Evolutionary conservation across 2,888 invertebrate species (phyloP).

Genomic region (Hirudinaria manillensis): DNA sequence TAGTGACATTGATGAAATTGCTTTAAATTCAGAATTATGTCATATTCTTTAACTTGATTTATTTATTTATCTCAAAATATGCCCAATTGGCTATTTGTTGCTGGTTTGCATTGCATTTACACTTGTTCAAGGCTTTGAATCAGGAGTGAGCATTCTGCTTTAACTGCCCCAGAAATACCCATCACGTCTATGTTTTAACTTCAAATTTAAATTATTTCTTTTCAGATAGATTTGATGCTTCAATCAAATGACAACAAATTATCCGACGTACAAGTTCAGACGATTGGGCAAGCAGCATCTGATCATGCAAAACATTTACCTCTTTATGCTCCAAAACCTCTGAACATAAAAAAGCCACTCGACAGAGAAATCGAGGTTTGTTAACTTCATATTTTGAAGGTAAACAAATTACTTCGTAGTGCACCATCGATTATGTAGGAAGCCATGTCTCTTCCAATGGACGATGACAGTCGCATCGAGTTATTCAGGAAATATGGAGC

Average conservation of each 20-base stretch:
- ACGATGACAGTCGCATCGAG: slow-evolving; percentile 76
- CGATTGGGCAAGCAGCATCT: slow-evolving; percentile 76
- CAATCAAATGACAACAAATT: slow-evolving; percentile 52
- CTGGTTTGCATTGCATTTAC: too few species aligned
- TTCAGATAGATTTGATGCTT: slow-evolving; percentile 9
- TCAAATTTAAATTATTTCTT: not conserved
- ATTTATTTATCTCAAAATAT: too few species aligned
- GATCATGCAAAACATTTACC: slow-evolving; percentile 75
- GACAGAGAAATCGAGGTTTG: slow-evolving; percentile 77
- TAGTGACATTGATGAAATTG: too few species aligned
- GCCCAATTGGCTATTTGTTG: too few species aligned
- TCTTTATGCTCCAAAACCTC: slow-evolving; percentile 79
- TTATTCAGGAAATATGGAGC: slow-evolving; percentile 77
- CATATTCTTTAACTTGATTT: too few species aligned
- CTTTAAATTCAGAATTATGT: too few species aligned
- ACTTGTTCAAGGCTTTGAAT: too few species aligned
- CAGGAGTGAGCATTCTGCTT: too few species aligned
- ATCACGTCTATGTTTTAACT: not conserved
- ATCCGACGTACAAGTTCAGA: slow-evolving; percentile 71
- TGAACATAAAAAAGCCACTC: slow-evolving; percentile 78
- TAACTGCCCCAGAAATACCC: not conserved
- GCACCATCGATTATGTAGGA: slow-evolving; percentile 21
- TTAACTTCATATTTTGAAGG: not conserved
- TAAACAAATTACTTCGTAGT: too few species aligned
- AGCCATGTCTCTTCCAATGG: slow-evolving; percentile 28